A percentile compares a stretch with the other conserved stretches of the same genome.
Evolutionary conservation across 2,888 invertebrate genomes (phyloP).

Genomic region (Drosophila nr. perissopoda): DNA sequence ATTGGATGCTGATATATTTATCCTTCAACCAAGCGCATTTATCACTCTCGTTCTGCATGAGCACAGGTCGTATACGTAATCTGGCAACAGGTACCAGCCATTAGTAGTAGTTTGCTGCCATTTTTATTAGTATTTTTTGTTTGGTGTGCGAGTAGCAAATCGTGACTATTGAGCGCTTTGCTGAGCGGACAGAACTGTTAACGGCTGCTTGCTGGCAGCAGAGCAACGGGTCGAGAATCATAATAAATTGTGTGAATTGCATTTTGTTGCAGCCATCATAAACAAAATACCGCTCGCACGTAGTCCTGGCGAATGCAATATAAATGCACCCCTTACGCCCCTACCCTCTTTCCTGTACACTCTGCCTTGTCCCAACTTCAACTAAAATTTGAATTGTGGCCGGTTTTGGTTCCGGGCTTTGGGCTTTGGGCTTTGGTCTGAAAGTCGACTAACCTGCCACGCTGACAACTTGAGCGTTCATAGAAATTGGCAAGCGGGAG

Average conservation of each 20-base stretch:
- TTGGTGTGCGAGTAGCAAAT: not conserved
- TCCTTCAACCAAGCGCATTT: not conserved
- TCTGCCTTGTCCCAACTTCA: not conserved
- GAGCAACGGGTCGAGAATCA: conserved; percentile 26
- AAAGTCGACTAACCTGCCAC: conserved; percentile 8
- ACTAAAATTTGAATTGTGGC: conserved; percentile 76
- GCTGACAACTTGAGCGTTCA: conserved; percentile 74
- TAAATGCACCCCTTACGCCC: conserved; percentile 36
- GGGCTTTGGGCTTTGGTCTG: conserved; percentile 10
- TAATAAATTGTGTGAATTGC: conserved; percentile 60
- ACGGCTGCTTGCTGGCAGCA: conserved; percentile 11
- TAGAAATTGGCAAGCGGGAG: conserved; percentile 64
- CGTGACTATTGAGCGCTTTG: conserved; percentile 2
- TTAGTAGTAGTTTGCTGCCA: not conserved
- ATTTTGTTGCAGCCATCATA: conserved; percentile 67
- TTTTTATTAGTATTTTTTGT: no score
- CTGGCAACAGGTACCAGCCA: not conserved
- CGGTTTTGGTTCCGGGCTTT: conserved; percentile 36
- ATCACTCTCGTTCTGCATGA: not conserved
- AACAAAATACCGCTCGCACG: conserved; percentile 67
- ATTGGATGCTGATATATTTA: not conserved
- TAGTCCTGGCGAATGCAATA: conserved; percentile 51
- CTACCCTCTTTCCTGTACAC: not conserved
- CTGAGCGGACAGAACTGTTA: conserved; percentile 13
- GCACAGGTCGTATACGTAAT: not conserved